Evolutionary conservation across 2,888 invertebrate genomes (phyloP).

Genomic region (Amphimallon solstitiale): DNA sequence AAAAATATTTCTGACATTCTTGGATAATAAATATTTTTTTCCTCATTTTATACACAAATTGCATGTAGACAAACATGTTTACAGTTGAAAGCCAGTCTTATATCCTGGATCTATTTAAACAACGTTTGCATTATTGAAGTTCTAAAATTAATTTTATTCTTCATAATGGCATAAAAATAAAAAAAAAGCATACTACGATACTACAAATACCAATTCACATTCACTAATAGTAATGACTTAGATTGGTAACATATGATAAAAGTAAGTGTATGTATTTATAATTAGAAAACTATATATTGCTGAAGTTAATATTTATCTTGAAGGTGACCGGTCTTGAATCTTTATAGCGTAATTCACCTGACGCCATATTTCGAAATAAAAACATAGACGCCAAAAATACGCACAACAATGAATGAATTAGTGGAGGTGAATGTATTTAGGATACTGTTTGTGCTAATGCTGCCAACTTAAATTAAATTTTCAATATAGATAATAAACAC

Average conservation of each 20-base stretch:
- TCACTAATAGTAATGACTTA: conserved; percentile 1
- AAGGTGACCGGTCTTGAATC: conserved; percentile 5
- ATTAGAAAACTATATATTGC: background rate
- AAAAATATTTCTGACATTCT: too few species aligned
- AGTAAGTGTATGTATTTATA: background rate
- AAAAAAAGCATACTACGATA: background rate
- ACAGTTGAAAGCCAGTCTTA: too few species aligned
- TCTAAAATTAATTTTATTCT: too few species aligned
- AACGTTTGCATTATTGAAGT: too few species aligned
- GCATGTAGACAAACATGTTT: too few species aligned
- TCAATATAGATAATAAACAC: background rate
- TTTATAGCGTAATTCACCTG: background rate
- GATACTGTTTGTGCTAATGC: background rate
- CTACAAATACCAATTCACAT: background rate
- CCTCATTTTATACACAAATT: too few species aligned
- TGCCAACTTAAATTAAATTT: conserved; percentile 9
- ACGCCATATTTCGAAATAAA: background rate
- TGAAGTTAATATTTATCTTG: conserved; percentile 14
- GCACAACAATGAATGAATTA: conserved; percentile 20
- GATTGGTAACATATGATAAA: background rate
- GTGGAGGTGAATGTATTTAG: conserved; percentile 12
- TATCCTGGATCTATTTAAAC: too few species aligned
- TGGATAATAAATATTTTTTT: too few species aligned
- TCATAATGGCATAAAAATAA: too few species aligned
- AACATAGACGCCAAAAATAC: background rate